phyloP scores from a whole-genome alignment of 35 echinoderm and acorn worm species.

The Patiria miniata region DNA sequence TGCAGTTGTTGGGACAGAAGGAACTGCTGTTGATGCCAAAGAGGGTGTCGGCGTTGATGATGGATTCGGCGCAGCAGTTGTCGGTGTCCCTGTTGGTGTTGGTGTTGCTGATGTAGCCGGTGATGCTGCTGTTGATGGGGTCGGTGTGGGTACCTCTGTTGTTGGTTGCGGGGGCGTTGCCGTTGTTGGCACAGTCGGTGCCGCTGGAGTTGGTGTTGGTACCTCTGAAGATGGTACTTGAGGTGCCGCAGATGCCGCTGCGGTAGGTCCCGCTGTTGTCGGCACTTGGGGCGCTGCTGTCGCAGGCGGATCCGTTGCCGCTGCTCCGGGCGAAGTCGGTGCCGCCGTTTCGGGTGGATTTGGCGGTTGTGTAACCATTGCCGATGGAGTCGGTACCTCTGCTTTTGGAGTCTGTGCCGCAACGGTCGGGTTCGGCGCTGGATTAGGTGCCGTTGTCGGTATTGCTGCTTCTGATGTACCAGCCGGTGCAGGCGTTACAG shows the following conservation, averaged over 20 bases:
- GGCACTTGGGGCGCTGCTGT: neutral
- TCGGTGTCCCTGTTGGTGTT: neutral
- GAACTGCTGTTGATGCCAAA: neutral
- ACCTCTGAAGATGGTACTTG: neutral
- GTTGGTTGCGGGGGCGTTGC: neutral
- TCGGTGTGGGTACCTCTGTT: neutral
- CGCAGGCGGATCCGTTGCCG: neutral
- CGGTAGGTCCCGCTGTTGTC: neutral
- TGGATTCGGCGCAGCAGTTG: neutral
- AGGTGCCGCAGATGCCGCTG: neutral
- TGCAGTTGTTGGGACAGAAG: neutral
- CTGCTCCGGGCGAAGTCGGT: neutral
- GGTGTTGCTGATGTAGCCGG: neutral
- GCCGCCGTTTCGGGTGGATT: neutral
- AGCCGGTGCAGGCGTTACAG: neutral
- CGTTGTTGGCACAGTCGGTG: neutral
- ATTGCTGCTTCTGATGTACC: neutral
- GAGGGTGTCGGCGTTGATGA: neutral
- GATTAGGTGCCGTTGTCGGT: neutral
- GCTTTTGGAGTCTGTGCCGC: neutral
- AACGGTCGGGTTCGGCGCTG: constrained; percentile 5
- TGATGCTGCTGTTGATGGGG: neutral
- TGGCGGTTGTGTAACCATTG: neutral
- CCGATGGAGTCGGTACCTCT: neutral
- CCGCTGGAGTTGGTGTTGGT: neutral